Conservation (phyloP, 2,888 invertebrate species). For the Choristoneura rosaceana region DNA sequence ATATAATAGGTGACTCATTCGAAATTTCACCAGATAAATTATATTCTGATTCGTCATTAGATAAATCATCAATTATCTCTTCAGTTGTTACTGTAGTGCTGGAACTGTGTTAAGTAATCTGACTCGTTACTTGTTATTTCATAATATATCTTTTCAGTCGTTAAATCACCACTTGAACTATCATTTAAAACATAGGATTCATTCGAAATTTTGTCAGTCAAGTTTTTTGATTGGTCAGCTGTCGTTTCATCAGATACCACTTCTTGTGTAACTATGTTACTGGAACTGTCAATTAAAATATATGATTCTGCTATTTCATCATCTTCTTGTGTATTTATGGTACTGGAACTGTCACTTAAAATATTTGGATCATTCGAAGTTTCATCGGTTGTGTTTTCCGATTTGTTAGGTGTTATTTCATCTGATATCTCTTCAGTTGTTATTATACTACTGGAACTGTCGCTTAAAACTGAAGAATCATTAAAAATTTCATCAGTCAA, state of each 20-base stretch:
- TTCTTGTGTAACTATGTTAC: neutral
- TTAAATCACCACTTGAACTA: too few relatives aligned
- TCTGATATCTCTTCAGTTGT: neutral
- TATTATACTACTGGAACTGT: neutral
- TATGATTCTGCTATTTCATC: neutral
- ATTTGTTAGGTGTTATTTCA: neutral
- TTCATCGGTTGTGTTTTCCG: neutral
- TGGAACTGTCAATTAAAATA: neutral
- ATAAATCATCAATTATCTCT: constrained; percentile 7
- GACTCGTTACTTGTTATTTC: neutral
- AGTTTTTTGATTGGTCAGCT: neutral
- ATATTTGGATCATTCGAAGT: neutral
- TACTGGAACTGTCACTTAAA: neutral
- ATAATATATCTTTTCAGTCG: neutral
- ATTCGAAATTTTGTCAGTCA: neutral
- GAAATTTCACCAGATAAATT: neutral
- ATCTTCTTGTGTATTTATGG: neutral
- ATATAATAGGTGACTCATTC: neutral
- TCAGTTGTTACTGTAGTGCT: neutral
- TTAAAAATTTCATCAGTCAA: neutral
- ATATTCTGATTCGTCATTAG: neutral
- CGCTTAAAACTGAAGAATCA: neutral
- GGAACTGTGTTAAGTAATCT: neutral
- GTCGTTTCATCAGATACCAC: too few relatives aligned
- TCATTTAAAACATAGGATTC: neutral